Conservation (phyloP, 2,888 invertebrate genomes). For the Melieria omissa region DNA sequence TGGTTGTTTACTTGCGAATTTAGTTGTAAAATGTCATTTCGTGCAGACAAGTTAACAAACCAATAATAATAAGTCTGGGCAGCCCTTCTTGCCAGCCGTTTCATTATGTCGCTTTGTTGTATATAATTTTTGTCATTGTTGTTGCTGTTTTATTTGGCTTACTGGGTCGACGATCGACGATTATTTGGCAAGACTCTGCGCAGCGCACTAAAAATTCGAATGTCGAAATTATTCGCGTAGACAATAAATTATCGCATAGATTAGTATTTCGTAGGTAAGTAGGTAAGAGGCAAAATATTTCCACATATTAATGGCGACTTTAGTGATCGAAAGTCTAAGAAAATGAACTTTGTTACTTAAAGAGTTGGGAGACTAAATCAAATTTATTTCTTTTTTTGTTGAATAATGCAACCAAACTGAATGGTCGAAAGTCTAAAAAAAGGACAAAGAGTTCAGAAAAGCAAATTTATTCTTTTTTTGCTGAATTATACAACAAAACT, state of each 20-base stretch:
- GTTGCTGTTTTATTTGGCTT: slow-evolving; percentile 39
- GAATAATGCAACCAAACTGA: too few relatives aligned
- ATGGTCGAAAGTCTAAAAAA: too few relatives aligned
- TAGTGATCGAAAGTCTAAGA: too few relatives aligned
- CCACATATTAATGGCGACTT: too few relatives aligned
- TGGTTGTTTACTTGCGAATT: slow-evolving; percentile 44
- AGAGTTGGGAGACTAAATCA: too few relatives aligned
- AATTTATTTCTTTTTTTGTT: too few relatives aligned
- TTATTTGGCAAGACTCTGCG: slow-evolving; percentile 26
- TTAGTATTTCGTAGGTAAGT: slow-evolving; percentile 42
- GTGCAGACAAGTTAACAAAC: slow-evolving; percentile 54
- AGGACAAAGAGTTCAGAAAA: too few relatives aligned
- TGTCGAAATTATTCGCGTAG: slow-evolving; percentile 52
- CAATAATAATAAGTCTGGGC: slow-evolving; percentile 49
- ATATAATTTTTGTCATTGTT: slow-evolving; percentile 13
- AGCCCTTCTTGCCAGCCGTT: slow-evolving; percentile 35
- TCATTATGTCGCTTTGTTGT: slow-evolving; percentile 11
- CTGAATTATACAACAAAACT: too few relatives aligned
- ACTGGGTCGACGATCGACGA: slow-evolving; percentile 54
- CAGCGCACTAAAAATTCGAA: slow-evolving; percentile 41
- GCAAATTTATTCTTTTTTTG: too few relatives aligned
- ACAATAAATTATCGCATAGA: slow-evolving; percentile 58
- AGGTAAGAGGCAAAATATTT: too few relatives aligned
- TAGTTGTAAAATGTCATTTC: slow-evolving; percentile 64
- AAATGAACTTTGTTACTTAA: too few relatives aligned